These are phyloP conservation scores for Molorchus minor DNA, from an alignment of 2,888 invertebrate genomes.

Conservation along the genomic window DNA sequence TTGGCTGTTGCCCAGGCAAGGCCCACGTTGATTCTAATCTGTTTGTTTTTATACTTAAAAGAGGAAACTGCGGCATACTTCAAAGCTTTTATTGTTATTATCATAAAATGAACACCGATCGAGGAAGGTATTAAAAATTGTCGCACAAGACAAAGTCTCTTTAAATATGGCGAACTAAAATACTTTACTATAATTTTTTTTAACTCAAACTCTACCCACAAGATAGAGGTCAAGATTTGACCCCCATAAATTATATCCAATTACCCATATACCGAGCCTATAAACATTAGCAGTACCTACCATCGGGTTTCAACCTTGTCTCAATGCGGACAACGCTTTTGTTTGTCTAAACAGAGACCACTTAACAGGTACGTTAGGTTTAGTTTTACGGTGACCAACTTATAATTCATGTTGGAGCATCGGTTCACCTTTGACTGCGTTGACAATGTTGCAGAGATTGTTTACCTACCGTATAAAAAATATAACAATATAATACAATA, in stretches of 20 bases:
- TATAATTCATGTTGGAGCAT: not conserved
- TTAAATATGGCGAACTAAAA: no score
- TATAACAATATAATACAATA: no score
- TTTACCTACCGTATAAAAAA: no score
- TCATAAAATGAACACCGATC: not conserved
- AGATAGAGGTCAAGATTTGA: constrained; percentile 18
- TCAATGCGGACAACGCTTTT: not conserved
- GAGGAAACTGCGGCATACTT: not conserved
- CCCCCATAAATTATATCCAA: constrained; percentile 19
- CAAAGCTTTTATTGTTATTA: not conserved
- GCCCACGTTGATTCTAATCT: not conserved
- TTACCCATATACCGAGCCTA: constrained; percentile 12
- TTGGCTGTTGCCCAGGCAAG: not conserved
- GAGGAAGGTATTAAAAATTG: no score
- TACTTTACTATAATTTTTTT: constrained; percentile 3
- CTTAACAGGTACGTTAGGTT: not conserved
- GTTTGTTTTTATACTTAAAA: not conserved
- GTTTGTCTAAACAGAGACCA: not conserved
- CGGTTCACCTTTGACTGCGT: not conserved
- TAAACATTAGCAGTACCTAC: constrained; percentile 6
- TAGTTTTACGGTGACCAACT: not conserved
- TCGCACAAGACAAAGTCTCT: no score
- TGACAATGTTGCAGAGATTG: not conserved
- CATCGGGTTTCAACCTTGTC: not conserved
- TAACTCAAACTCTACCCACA: constrained; percentile 3